These are phyloP conservation scores for Aurelia coerulea DNA, from an alignment of 30 jellyfish, hydroid and myxozoan genomes.

Conservation along the genomic window DNA sequence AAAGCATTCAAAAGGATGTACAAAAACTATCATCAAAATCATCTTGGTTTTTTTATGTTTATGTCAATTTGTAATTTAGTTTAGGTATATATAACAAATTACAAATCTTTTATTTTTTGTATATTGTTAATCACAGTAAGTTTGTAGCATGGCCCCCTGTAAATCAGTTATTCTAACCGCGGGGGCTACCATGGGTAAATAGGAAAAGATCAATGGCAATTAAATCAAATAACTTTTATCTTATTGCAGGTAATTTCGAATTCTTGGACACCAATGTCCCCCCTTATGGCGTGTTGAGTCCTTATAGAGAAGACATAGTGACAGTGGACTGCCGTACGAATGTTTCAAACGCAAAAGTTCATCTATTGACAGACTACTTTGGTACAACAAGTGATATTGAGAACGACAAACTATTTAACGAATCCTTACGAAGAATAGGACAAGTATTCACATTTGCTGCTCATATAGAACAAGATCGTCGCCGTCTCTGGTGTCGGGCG, in stretches of 20 bases:
- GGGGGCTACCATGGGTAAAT: too few species aligned
- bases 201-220: too few species aligned
- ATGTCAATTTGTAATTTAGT: too few species aligned
- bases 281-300: neutral
- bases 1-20: too few species aligned
- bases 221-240: too few species aligned
- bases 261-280: conserved; percentile 2
- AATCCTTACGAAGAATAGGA: neutral
- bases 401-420: neutral
- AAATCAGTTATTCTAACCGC: too few species aligned
- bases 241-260: neutral
- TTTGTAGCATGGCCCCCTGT: too few species aligned
- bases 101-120: too few species aligned
- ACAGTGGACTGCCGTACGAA: conserved; percentile 19
- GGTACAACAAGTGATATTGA: neutral
- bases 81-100: too few species aligned
- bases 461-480: neutral
- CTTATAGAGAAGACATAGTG: neutral
- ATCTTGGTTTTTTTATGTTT: too few species aligned
- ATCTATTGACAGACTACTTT: neutral
- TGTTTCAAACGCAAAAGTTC: neutral
- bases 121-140: too few species aligned
- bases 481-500: conserved; percentile 5
- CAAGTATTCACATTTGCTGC: neutral
- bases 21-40: too few species aligned